A percentile compares a stretch with the other conserved stretches of the same genome.
Conservation (phyloP, 2,113 vertebrate genomes). For the Tinamus guttatus region DNA sequence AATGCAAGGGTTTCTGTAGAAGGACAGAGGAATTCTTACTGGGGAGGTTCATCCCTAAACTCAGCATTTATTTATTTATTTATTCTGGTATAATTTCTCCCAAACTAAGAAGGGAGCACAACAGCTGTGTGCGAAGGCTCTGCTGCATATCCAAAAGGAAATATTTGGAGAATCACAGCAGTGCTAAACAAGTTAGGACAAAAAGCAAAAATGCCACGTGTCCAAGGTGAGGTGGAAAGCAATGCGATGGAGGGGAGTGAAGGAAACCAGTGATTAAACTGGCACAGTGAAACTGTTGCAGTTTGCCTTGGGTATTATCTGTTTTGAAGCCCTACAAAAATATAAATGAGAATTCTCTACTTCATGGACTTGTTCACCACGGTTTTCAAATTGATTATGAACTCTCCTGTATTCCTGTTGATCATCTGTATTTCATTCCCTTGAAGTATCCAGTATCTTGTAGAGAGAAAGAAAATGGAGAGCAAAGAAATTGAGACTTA, state of each 20-base stretch:
- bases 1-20: neutral
- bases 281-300: neutral
- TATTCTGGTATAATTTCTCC: conserved; percentile 1
- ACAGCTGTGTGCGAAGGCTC: conserved; percentile 35
- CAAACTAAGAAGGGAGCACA: conserved; percentile 45
- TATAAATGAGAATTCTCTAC: neutral
- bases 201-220: neutral
- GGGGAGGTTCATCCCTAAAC: neutral
- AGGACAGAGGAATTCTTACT: neutral
- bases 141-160: conserved; percentile 19
- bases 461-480: neutral
- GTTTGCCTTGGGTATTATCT: neutral
- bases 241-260: neutral
- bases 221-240: neutral
- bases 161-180: conserved; percentile 27
- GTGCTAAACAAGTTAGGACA: neutral
- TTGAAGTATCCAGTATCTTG: neutral
- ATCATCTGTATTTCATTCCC: neutral
- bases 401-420: neutral
- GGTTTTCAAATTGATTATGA: neutral
- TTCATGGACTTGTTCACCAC: neutral
- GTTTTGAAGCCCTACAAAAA: neutral
- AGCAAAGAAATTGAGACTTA: neutral
- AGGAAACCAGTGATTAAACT: neutral
- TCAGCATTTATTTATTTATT: neutral